Conservation (phyloP, 2,113 vertebrate genomes). For the Anthoscopus minutus region DNA sequence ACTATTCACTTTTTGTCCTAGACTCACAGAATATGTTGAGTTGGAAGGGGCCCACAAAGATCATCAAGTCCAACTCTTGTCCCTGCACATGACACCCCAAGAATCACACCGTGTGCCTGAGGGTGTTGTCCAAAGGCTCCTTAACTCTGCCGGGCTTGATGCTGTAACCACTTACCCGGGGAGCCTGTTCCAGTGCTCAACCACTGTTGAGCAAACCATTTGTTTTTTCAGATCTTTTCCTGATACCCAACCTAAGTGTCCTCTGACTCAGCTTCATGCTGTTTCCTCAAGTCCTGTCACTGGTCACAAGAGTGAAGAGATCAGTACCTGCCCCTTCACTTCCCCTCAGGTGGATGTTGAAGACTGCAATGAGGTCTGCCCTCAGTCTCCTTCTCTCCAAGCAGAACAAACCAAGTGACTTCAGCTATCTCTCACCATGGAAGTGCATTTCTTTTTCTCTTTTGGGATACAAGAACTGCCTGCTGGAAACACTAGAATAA, state of each 20-base stretch:
- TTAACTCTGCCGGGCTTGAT: background rate
- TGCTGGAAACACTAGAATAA: background rate
- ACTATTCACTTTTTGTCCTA: background rate
- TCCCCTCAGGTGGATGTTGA: fast-evolving
- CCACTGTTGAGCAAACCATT: too few relatives aligned
- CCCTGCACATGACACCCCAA: background rate
- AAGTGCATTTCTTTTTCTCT: background rate
- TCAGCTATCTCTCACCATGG: background rate
- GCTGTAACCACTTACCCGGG: background rate
- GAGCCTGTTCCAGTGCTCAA: background rate
- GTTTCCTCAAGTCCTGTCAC: background rate
- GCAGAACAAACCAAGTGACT: background rate
- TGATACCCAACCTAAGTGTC: background rate
- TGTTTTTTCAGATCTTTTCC: background rate
- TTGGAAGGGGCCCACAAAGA: background rate
- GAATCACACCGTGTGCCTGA: background rate
- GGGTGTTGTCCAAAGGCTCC: fast-evolving
- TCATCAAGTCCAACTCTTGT: background rate
- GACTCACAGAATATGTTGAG: background rate
- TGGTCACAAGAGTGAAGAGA: background rate
- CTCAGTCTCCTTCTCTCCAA: background rate
- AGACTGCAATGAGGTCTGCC: background rate
- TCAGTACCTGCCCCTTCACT: background rate
- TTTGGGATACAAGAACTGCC: background rate
- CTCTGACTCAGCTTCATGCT: background rate